Evolutionary conservation across 2,888 invertebrate genomes (phyloP), one percentile per base, ranked within the genome.

Genomic region (Rapana venosa): DNA sequence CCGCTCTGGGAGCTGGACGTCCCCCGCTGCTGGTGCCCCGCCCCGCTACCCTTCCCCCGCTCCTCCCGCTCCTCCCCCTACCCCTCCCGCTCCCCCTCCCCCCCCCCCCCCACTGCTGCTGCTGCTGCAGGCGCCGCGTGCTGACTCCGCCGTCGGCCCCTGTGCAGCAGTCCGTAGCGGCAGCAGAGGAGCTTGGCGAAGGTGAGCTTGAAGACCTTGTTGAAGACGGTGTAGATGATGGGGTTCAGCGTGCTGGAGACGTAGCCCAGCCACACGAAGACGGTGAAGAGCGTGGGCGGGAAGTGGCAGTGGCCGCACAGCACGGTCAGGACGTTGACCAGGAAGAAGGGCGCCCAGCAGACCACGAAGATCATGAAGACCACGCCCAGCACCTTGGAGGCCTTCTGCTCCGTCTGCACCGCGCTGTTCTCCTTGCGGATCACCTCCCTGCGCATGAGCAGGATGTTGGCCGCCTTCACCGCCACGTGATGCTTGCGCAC

Each of bases 351-450:
- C 13, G 95, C 95, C 47, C 96, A 96, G 92, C 95, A 95, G 56
- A 96, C 92, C 8, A 96, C 94, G 92, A 96, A 96, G 79, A 96
- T 95, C 70, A 94, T 94, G 91, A 96, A 96, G 88, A 96, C 95
- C 30, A 96, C 94, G 56, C 96, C 96, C 6, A 96, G 94, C 11
- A 96, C 99, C 96, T 99, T 98, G 22, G 99, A 99, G 0, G 99
- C 99, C 96, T 99, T 99, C 95, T 99, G 99, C 96, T 99, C 99
- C 88, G 98, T 97, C 8, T 98, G 97, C 89, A 99, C 96, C 56
- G 93, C 4, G 91, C 90, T 83, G 91, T 90, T 92, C 36, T 92
- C 92, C 47, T 91, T 91, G 56, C 91, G 88, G 91, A 90, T 77
- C 90, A 87, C 89, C 90, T 92, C 90, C 13, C 87, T 89, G 26